A percentile compares a stretch with the other conserved stretches of the same genome.
These are phyloP conservation scores for Hermetia illucens DNA, from an alignment of 1,140 invertebrate genomes.

Conservation along the genomic window DNA sequence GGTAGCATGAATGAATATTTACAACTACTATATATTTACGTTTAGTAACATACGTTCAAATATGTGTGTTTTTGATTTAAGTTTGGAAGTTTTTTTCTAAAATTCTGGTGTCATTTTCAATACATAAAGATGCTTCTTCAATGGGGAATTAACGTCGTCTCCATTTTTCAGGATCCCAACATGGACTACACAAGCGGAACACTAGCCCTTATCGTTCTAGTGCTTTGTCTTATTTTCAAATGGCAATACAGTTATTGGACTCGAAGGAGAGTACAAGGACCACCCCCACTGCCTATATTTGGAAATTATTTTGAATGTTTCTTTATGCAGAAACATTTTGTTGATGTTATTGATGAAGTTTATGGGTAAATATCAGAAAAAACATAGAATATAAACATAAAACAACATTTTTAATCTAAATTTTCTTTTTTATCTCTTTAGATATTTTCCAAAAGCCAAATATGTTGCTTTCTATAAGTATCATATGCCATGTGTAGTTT, in stretches of 20 bases:
- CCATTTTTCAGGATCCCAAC: too few relatives aligned
- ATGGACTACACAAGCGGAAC: too few relatives aligned
- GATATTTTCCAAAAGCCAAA: background rate
- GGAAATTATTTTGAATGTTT: slow-evolving; percentile 1
- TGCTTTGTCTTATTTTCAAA: slow-evolving; percentile 1
- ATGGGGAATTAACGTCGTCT: too few relatives aligned
- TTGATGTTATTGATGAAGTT: slow-evolving; percentile 1
- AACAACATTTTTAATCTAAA: background rate
- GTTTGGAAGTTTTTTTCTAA: too few relatives aligned
- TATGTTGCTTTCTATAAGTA: slow-evolving; percentile 3
- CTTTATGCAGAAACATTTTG: background rate
- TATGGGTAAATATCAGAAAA: slow-evolving; percentile 1
- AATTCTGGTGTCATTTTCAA: too few relatives aligned
- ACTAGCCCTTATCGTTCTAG: background rate
- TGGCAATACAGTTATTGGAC: slow-evolving; percentile 2
- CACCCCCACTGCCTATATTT: slow-evolving; percentile 2
- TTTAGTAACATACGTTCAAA: too few relatives aligned
- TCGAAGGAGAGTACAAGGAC: background rate
- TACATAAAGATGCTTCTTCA: too few relatives aligned
- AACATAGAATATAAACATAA: background rate
- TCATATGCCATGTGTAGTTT: background rate
- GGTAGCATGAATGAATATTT: too few relatives aligned
- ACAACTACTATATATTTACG: too few relatives aligned
- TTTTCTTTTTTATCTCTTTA: background rate
- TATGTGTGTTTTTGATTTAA: too few relatives aligned